Evolutionary conservation across 1,140 invertebrate species (phyloP), one percentile per base, ranked within the genome.

Genomic region (Drosophila yakuba): DNA sequence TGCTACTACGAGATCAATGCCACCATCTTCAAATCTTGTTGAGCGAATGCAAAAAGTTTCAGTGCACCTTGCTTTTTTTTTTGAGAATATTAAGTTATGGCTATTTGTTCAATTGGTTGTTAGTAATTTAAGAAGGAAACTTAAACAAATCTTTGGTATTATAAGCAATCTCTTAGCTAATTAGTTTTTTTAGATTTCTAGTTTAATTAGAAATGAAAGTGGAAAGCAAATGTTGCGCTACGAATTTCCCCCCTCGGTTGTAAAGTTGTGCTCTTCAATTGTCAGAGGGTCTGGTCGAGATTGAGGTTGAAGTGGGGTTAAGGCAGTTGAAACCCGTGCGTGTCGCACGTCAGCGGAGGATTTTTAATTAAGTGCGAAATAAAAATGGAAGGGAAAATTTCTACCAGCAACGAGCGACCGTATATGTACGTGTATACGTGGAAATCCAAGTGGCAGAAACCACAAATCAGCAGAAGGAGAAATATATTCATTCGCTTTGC

Each of bases 311-410:
- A 45, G 15, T 25, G 41, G 45, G 62, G 48, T 56, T 51, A 45
- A 54, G 57, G 55, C 15, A 32, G 23, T 25, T 44, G 7, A 14
- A 54, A 41, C 15, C 43, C 60, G 45, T 80, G 82, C 82, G 81
- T 85, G 81, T 69, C 55, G 69, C 82, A 85, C 82, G 82, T 71
- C 78, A 85, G 77, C 78, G 38, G 36, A 69, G 73, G 61, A 66
- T 86, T 78, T 69, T 78, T 81, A 86, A 81, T 85, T 81, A 85
- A 84, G 81, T 80, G 81, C 56, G 68, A 85, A 85, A 66, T 72
- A 78, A 76, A 78, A 75, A 59, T 59, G 66, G 47, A 63, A 58
- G 38, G 23, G 55, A 57, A 47, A 39, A 41, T 36, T 35, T 39
- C 41, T 14, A 17, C 54, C 56, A 35, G 25, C 43, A 36, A 28